Conservation (phyloP, 64 coral and sea anemone species). For the Astreopora myriophthalma region DNA sequence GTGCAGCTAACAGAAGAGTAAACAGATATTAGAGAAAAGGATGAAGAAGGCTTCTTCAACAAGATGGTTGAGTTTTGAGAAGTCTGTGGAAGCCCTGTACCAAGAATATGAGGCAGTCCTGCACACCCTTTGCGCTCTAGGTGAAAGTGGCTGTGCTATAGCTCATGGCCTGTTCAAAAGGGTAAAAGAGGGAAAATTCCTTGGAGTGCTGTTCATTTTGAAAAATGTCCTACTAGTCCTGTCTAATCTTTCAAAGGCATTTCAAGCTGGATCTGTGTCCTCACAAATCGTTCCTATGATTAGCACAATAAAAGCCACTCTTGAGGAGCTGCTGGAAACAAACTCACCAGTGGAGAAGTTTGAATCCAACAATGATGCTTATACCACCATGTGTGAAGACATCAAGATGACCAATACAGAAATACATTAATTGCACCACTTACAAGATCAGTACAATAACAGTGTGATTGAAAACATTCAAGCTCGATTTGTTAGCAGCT, state of each 20-base stretch:
- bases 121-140: not conserved
- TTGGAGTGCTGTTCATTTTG: slow-evolving; percentile 55
- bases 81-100: not conserved
- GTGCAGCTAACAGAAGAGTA: slow-evolving; percentile 5
- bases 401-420: slow-evolving; percentile 25
- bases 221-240: slow-evolving; percentile 57
- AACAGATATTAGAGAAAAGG: not conserved
- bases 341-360: slow-evolving; percentile 52
- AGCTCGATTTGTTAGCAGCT: slow-evolving; percentile 19
- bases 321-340: slow-evolving; percentile 58
- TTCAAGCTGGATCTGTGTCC: slow-evolving; percentile 51
- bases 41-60: slow-evolving; percentile 12
- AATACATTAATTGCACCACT: slow-evolving; percentile 9
- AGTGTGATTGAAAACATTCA: slow-evolving; percentile 26
- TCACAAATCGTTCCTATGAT: slow-evolving; percentile 61
- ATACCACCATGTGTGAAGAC: slow-evolving; percentile 60
- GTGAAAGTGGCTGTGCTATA: slow-evolving; percentile 51
- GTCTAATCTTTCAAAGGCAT: slow-evolving; percentile 61
- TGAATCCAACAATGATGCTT: slow-evolving; percentile 22
- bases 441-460: slow-evolving; percentile 30
- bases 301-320: slow-evolving; percentile 42
- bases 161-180: slow-evolving; percentile 52
- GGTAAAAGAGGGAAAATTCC: slow-evolving; percentile 48
- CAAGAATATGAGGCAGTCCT: not conserved
- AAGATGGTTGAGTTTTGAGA: slow-evolving; percentile 56